Evolutionary conservation across 1,140 invertebrate genomes (phyloP), one percentile per base, ranked within the genome.

Genomic region (Brachionus sp.): DNA sequence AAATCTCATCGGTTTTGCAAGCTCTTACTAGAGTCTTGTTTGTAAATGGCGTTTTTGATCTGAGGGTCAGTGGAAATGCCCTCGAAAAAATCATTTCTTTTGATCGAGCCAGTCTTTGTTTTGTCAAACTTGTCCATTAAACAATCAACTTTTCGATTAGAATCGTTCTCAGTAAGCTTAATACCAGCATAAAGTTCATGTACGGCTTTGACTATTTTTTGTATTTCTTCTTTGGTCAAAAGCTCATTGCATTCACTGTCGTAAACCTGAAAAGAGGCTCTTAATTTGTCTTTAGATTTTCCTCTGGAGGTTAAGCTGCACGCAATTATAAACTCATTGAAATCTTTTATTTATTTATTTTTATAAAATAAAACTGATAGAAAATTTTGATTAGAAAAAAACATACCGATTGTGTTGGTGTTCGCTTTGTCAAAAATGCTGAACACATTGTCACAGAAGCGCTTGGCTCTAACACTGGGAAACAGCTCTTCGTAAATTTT

Each of bases 401-500:
- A 16, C 7, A 12, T 70, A 70, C 66, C 77, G 13, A 80, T 57
- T n/a, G 50, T 42, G 12, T 80, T 66, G 33, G 50, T 62, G 10
- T 66, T 37, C 7, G n/a, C 57, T 12, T 57, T 66, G 37, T 80
- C 77, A 44, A 80, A 80, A 29, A 80, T 19, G 16, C 33, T 25
- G 29, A 80, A 80, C 6, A 80, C 62, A 23, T 23, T 62, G 37
- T 80, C 77, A 29, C 50, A 57, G 25, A 80, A 80, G 5, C 50
- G 29, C 19, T 39, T 80, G 23, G 77, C 35, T 57, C 77, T 23
- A 9, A 57, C 77, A 16, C 19, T 23, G 23, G 77, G 77, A 62
- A 80, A 80, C 9, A 80, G 16, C 35, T 80, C 35, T 44, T 80
- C 77, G 12, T 80, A 80, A 44, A 80, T 80, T 37, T 80, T 57